Evolutionary conservation across 2,888 invertebrate genomes (phyloP).

Genomic region (Eledona agricola): DNA sequence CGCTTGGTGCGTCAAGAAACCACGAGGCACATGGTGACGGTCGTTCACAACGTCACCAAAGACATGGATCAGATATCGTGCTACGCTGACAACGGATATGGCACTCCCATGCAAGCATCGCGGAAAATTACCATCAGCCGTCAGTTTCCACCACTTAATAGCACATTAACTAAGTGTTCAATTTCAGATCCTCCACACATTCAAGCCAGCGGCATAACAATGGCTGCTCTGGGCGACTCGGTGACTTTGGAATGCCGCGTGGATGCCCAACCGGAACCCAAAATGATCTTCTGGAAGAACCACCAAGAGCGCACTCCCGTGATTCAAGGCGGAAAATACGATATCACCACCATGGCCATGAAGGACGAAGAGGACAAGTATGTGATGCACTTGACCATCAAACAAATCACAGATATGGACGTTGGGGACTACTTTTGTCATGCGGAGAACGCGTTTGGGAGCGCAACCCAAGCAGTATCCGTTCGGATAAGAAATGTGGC

Average conservation of each 20-base stretch:
- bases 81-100: constrained; percentile 88
- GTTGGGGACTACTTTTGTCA: constrained; percentile 86
- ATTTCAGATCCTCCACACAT: constrained; percentile 76
- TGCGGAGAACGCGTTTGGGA: constrained; percentile 84
- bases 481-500: constrained; percentile 73
- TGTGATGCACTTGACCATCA: constrained; percentile 78
- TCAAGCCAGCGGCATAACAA: constrained; percentile 79
- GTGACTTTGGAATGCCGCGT: constrained; percentile 81
- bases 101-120: constrained; percentile 86
- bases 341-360: constrained; percentile 69
- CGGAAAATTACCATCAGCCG: constrained; percentile 83
- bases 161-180: constrained; percentile 2
- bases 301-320: constrained; percentile 77
- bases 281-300: constrained; percentile 84
- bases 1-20: constrained; percentile 82
- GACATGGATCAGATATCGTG: constrained; percentile 89
- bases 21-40: constrained; percentile 85
- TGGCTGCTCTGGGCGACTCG: constrained; percentile 78
- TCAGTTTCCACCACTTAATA: too few relatives aligned
- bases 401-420: constrained; percentile 74
- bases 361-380: constrained; percentile 75
- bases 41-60: constrained; percentile 83
- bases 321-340: constrained; percentile 79
- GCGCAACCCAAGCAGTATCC: constrained; percentile 75
- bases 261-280: constrained; percentile 81